Evolutionary conservation across 2,797 vertebrate species (phyloP), one percentile per base, ranked within the genome.

Genomic region (Harpagifer antarcticus): DNA sequence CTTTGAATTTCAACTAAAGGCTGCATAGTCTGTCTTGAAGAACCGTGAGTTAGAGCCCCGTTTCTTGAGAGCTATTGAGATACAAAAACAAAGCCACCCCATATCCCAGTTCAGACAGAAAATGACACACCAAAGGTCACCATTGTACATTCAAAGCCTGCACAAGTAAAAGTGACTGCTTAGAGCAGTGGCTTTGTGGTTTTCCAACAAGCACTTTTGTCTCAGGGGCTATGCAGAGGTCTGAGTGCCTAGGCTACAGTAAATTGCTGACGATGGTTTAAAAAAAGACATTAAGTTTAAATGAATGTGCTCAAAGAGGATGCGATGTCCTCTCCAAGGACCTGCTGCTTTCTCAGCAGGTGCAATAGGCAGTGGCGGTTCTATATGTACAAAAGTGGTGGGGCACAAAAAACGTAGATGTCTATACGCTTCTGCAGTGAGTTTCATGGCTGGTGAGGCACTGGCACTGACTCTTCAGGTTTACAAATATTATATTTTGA

Each of bases 81-180:
- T 79, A 67, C 70, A 79, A 59, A 15, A 10, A 17, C 45, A 11
- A 33, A 64, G 16, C 6, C 47, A 59, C 2, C 17, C 17, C 44
- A 68, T 37, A 79, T 65, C 65, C 12, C 43, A 58, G 74, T 66
- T 72, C 63, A 69, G 57, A 70, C 40, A 59, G 61, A 83, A 75
- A 67, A 85, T 76, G 82, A 75, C 56, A 82, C 75, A 81, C 20
- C 80, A 85, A 76, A 82, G 81, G 82, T 86, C 83, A 77, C 60
- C 9, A 13, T 45, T 71, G 78, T 66, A 68, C 76, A 81, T 77
- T 82, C 69, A 72, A 52, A 74, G 59, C 78, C 74, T 49, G 57
- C 61, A 49, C 42, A 44, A 72, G 63, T 65, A 31, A 67, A 74
- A 82, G 78, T n/a, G 58, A 57, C 64, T 62, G 62, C 53, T 61